Evolutionary conservation across 2,113 vertebrate species (phyloP), one percentile per base, ranked within the genome.

Genomic region (Myotis lucifugus): DNA sequence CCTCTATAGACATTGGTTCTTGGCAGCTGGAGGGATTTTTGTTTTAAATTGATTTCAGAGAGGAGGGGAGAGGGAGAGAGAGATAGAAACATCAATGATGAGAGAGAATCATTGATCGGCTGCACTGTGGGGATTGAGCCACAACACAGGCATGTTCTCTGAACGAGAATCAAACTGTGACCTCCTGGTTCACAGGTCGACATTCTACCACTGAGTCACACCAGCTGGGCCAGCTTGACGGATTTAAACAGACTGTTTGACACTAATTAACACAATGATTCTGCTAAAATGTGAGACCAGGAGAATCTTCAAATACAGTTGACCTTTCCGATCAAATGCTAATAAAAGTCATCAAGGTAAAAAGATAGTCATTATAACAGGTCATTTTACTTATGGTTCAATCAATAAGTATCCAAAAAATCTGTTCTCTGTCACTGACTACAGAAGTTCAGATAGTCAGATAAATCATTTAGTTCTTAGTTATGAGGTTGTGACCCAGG

Each of bases 261-360:
- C 77, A 67, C 17, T n/a, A 67, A 76, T 64, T 79, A 84, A 67
- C 19, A 59, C 50, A 83, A 69, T 48, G 42, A 84, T 79, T 94
- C 8, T 10, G 40, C 17, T 86, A 48, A 91, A 86, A 50, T 29
- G 3, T 88, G 70, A 93, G 70, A 70, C 29, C 19, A 76, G 78
- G 74, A 88, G 18, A 90, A 67, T 42, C 46, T 93, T 92, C 23
- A 83, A 69, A 69, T 34, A 59, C 7, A 54, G 21, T 32, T 79
- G 15, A 17, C 56, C 42, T 70, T 84, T 83, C 40, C 52, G 37
- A 66, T 46, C 42, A 91, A 81, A 90, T 34, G 42, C 27, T 96
- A 87, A 84, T 42, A 81, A 84, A 96, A 77, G n/a, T 52, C 82
- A 73, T n/a, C 46, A 67, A 34, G 21, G 29, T 93, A 87, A 81